Evolutionary conservation across 2,888 invertebrate species (phyloP).

Genomic region (Ashinkailepas kermadecensis): DNA sequence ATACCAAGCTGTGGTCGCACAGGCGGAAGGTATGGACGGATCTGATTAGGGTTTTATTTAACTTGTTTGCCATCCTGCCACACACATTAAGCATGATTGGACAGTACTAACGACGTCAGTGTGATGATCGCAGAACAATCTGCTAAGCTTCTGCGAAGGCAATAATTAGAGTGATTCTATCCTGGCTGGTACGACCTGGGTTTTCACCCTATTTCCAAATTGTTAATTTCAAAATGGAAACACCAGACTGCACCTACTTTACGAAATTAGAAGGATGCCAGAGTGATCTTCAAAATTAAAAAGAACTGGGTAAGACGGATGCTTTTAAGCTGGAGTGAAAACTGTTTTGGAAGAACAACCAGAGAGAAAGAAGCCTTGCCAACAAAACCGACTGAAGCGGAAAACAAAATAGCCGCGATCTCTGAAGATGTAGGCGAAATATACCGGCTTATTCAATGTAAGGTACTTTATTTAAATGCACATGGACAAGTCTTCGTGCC

Average conservation of each 20-base stretch:
- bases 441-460: no score
- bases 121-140: no score
- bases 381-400: no score
- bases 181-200: neutral
- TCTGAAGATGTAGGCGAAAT: no score
- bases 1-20: no score
- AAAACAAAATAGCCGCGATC: no score
- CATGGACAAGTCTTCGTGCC: no score
- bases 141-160: constrained; percentile 3
- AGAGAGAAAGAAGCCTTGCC: neutral
- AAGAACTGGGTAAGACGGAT: neutral
- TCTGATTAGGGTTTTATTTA: neutral
- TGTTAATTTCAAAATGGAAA: constrained; percentile 19
- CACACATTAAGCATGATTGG: constrained; percentile 2
- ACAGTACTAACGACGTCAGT: neutral
- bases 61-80: neutral
- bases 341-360: neutral
- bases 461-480: no score
- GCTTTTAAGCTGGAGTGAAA: neutral
- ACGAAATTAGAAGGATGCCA: constrained; percentile 1
- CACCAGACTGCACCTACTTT: neutral
- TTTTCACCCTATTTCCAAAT: constrained; percentile 15
- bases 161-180: constrained; percentile 15
- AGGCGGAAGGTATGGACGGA: neutral
- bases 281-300: constrained; percentile 11